Base-by-base conservation (phyloP, 2,888 invertebrate species). In the Plebejus anna region DNA sequence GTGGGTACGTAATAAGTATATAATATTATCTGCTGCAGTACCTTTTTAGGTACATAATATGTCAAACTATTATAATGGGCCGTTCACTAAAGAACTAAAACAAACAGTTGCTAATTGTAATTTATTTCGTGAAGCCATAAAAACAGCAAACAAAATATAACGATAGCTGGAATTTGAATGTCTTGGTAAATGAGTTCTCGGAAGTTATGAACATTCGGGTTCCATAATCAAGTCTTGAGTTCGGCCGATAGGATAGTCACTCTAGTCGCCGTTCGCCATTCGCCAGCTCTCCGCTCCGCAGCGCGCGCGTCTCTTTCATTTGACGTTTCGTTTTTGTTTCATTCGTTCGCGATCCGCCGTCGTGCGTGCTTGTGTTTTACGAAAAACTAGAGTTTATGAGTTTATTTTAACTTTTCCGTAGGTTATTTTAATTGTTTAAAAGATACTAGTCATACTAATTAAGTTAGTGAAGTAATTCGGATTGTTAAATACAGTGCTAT, bases 131-230 rank as follows among this genome's bases (percentile, higher is more conserved):
- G 66, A 82, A 32, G 66, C 66, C 80, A 83, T 86, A 84, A 83
- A 84, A 83, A 86, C 86, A 84, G 81, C 80, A 82, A 84, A 77
- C 76, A 79, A 80, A 22, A 22, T 22, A 84, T 83, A 79, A 81
- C 82, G 85, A 87, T 87, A 87, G 84, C 84, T 86, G 82, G 84
- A 83, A 47, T n/a, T 71, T 88, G 86, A 86, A 87, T 87, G 84
- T 85, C 86, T 85, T 82, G 82, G 84, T 89, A 89, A 90, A 91
- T 90, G 89, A 88, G 86, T 90, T 91, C 91, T 88, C 78, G 84
- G 91, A 91, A 91, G 83, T 84, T 85, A 84, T 89, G 86, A 88
- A 86, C 84, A 85, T 87, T 87, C 83, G 83, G 84, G 85, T 87
- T 88, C 86, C 83, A 83, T 82, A 83, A 82, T 83, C 81, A 82